Conservation (phyloP, 2,113 vertebrate species). For the Promerops cafer region DNA sequence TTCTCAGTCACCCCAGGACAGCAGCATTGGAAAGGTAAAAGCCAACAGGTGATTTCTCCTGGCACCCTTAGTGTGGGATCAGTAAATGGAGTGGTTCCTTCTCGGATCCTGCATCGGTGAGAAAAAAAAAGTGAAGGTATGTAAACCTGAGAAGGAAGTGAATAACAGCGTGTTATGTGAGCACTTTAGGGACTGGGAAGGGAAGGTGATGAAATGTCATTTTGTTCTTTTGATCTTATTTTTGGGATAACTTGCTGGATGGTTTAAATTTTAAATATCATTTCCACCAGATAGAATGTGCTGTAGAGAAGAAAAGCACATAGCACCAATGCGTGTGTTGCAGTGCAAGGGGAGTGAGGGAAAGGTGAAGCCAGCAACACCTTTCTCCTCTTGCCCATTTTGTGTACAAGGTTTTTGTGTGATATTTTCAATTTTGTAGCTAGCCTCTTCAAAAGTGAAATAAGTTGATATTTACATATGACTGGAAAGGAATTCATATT, state of each 20-base stretch:
- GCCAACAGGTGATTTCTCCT: neutral
- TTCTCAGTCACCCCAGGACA: neutral
- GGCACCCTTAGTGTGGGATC: neutral
- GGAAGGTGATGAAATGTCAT: neutral
- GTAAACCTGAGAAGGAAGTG: neutral
- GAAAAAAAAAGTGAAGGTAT: neutral
- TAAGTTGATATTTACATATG: neutral
- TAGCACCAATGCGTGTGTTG: neutral
- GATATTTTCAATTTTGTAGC: neutral
- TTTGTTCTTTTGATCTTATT: neutral
- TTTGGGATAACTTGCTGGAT: neutral
- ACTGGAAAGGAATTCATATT: neutral
- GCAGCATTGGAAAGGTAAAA: neutral
- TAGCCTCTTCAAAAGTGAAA: neutral
- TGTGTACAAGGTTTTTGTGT: neutral
- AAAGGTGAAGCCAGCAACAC: neutral
- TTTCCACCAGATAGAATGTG: neutral
- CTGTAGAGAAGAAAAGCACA: neutral
- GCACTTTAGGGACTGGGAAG: too few species aligned
- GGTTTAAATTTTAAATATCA: neutral
- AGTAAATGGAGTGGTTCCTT: neutral
- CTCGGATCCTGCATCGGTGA: rapidly evolving
- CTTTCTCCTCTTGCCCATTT: neutral
- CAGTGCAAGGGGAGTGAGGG: neutral
- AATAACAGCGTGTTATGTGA: neutral